A percentile compares a stretch with the other conserved stretches of the same genome.
phyloP scores from a whole-genome alignment of 2,797 vertebrate species.

The Pantherophis alleghaniensis region DNA sequence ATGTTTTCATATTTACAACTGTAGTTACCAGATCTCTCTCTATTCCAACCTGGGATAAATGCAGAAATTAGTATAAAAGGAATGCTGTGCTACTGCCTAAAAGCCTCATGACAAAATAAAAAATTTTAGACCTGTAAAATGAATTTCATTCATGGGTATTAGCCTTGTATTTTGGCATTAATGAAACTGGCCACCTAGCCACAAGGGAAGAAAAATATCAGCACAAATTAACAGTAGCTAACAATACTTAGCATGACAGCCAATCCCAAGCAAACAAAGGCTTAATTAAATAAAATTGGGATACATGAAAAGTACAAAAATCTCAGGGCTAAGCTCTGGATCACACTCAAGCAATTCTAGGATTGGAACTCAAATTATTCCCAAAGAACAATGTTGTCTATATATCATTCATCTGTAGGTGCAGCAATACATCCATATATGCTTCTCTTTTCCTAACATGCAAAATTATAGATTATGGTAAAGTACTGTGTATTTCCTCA shows the following conservation, averaged over 20 bases:
- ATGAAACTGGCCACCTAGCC: not conserved
- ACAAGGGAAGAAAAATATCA: not conserved
- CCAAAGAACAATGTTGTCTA: not conserved
- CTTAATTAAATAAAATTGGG: not conserved
- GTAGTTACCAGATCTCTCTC: not conserved
- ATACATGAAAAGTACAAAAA: not conserved
- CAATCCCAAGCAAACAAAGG: not conserved
- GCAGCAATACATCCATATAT: constrained; percentile 14
- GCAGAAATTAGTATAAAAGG: not conserved
- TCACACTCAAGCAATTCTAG: not conserved
- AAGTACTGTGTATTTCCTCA: constrained; percentile 35
- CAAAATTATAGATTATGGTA: constrained; percentile 11
- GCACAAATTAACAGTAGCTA: not conserved
- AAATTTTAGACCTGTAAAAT: not conserved
- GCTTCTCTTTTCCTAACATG: constrained; percentile 32
- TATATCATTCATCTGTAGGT: not conserved
- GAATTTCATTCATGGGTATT: not conserved
- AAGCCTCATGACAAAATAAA: not conserved
- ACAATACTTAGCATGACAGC: not conserved
- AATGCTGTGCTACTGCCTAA: not conserved
- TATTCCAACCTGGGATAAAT: not conserved
- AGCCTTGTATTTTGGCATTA: not conserved
- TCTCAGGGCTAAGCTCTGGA: not conserved
- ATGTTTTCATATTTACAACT: not conserved
- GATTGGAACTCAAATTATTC: not conserved